Evolutionary conservation across 2,888 invertebrate genomes (phyloP).

Genomic region (Apoda limacodes): DNA sequence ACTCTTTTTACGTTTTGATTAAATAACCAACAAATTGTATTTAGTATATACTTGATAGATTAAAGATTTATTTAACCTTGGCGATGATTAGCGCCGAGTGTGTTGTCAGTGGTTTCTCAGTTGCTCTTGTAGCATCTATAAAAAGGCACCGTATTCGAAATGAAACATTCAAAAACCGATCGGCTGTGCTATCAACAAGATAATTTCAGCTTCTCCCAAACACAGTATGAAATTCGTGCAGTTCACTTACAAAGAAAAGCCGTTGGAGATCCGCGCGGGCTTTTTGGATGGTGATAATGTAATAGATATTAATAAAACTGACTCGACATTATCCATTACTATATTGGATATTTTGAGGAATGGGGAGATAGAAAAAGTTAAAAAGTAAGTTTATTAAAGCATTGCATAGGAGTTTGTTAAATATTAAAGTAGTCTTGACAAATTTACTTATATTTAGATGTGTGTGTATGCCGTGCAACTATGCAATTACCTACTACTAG

Average conservation of each 20-base stretch:
- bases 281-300: constrained; percentile 73
- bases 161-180: background rate
- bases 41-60: no score
- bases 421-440: no score
- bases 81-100: background rate
- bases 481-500: no score
- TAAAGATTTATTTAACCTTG: background rate
- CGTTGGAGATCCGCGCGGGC: constrained; percentile 75
- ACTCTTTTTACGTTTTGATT: no score
- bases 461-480: no score
- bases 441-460: no score
- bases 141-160: background rate
- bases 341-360: constrained; percentile 55
- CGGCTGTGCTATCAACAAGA: constrained; percentile 18
- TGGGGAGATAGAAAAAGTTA: constrained; percentile 36
- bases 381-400: constrained; percentile 41
- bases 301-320: constrained; percentile 75
- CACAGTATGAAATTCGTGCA: constrained; percentile 79
- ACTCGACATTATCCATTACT: constrained; percentile 41
- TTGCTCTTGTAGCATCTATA: constrained; percentile 4
- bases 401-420: no score
- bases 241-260: constrained; percentile 66
- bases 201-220: constrained; percentile 32
- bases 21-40: no score
- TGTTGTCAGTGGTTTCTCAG: constrained; percentile 18